Evolutionary conservation across 2,113 vertebrate genomes (phyloP).

Genomic region (Mormoops blainvillei): DNA sequence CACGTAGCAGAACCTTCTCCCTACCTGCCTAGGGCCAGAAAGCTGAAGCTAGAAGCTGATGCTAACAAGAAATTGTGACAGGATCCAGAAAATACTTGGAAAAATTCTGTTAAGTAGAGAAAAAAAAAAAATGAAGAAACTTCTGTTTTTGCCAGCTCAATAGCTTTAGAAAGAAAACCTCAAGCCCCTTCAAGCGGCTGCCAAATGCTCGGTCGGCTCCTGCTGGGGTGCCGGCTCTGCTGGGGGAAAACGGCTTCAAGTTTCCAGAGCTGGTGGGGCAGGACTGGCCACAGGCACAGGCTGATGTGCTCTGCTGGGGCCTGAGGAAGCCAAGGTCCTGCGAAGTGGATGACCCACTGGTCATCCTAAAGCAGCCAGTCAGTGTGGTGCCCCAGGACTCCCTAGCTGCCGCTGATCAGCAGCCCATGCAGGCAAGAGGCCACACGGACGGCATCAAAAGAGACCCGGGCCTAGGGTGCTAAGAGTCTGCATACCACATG

Average conservation of each 20-base stretch:
- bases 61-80: neutral
- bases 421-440: neutral
- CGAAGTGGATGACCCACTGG: neutral
- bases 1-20: neutral
- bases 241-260: neutral
- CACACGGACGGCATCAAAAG: neutral
- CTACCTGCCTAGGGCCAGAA: neutral
- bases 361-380: neutral
- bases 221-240: neutral
- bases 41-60: neutral
- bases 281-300: neutral
- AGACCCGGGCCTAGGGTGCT: neutral
- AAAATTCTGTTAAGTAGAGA: neutral
- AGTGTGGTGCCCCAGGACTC: rapidly evolving
- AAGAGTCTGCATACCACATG: neutral
- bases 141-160: neutral
- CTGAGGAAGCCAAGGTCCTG: neutral
- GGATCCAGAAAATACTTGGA: neutral
- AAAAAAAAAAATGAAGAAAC: neutral
- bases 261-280: neutral
- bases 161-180: neutral
- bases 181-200: neutral
- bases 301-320: neutral
- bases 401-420: rapidly evolving
- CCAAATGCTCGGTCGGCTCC: neutral